These are phyloP conservation scores for human (Homo sapiens) DNA, from an alignment of 2,113 vertebrate species.

Conservation along the genomic window GRCh38 chr2:20388501-20389000, in stretches of 20 bases:
- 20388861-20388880: not conserved
- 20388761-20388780: not conserved
- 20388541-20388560: not conserved
- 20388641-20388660: not conserved
- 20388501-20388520: not conserved
- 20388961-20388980: not conserved
- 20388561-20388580: not conserved
- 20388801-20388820: not conserved
- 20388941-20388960: not conserved
- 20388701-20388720: not conserved
- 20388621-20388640: not conserved
- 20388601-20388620: not conserved
- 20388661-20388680: not conserved
- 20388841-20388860: not conserved
- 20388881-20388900: not conserved
- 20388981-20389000: not conserved
- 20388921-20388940: not conserved
- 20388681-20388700: not conserved
- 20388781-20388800: not conserved
- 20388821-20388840: not conserved
- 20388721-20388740: not conserved
- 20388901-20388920: not conserved
- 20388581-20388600: accelerated
- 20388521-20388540: not conserved
- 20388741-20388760: not conserved